Percentiles rank a stretch among this genome's conserved stretches.
These are phyloP conservation scores for Cistogaster globosa DNA, from an alignment of 2,888 invertebrate genomes.

Conservation along the genomic window DNA sequence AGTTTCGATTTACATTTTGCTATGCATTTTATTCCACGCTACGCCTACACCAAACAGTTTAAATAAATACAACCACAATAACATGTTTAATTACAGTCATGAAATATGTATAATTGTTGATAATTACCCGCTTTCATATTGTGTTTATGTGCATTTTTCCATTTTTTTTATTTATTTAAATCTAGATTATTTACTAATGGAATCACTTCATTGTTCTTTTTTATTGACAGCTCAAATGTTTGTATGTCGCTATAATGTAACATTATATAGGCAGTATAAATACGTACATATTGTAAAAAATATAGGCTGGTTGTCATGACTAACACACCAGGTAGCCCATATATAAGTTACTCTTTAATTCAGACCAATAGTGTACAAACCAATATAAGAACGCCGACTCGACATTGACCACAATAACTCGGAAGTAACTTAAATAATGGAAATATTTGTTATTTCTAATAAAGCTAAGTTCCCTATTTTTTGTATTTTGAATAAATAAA, in stretches of 20 bases:
- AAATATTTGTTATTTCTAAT: too few relatives aligned
- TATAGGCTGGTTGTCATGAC: too few relatives aligned
- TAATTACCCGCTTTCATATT: constrained; percentile 79
- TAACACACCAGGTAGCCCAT: too few relatives aligned
- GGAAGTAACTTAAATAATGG: too few relatives aligned
- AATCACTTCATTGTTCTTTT: constrained; percentile 38
- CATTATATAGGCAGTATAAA: constrained; percentile 32
- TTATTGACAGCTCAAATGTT: constrained; percentile 34
- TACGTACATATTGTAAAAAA: background rate
- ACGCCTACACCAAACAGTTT: background rate
- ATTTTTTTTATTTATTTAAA: constrained; percentile 28
- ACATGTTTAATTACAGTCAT: constrained; percentile 77
- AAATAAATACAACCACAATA: constrained; percentile 26
- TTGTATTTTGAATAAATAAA: too few relatives aligned
- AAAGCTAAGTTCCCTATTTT: too few relatives aligned
- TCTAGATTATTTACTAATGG: constrained; percentile 43
- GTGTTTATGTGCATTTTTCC: constrained; percentile 43
- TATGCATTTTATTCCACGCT: constrained; percentile 28
- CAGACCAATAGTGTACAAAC: too few relatives aligned
- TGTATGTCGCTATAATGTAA: constrained; percentile 19
- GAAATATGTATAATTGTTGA: constrained; percentile 77
- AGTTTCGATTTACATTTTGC: constrained; percentile 22
- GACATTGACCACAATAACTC: too few relatives aligned
- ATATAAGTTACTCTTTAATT: too few relatives aligned
- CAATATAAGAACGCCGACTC: too few relatives aligned